A percentile compares a stretch with the other conserved stretches of the same genome.
phyloP scores from a whole-genome alignment of 2,113 vertebrate species.

The Silurus meridionalis region DNA sequence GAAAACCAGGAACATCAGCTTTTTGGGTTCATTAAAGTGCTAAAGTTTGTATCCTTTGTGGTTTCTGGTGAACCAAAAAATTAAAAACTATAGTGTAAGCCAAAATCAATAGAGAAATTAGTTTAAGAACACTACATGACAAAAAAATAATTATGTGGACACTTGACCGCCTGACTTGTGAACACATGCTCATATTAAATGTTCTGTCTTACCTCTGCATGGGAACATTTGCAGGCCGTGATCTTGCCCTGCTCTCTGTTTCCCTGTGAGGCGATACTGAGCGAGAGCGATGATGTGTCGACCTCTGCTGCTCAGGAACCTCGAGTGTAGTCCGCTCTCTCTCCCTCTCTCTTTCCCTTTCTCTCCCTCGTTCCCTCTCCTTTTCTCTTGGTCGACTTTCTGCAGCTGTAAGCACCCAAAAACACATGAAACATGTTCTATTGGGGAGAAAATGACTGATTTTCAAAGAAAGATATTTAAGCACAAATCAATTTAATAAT shows the following conservation, averaged over 20 bases:
- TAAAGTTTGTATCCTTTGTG: background rate
- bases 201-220: constrained; percentile 83
- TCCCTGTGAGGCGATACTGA: constrained; percentile 93
- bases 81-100: background rate
- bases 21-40: background rate
- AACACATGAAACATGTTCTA: constrained; percentile 8
- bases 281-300: constrained; percentile 89
- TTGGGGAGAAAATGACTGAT: background rate
- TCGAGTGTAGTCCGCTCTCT: constrained; percentile 81
- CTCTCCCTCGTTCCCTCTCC: constrained; percentile 51
- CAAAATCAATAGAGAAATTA: background rate
- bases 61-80: background rate
- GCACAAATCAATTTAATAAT: background rate
- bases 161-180: background rate
- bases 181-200: background rate
- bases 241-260: constrained; percentile 88
- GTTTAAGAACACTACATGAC: background rate
- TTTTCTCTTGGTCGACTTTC: constrained; percentile 62
- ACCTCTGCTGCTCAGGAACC: constrained; percentile 89
- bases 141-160: background rate
- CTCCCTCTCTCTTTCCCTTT: constrained; percentile 55
- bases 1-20: background rate
- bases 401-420: constrained; percentile 18
- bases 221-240: constrained; percentile 90
- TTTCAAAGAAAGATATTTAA: background rate